phyloP scores from a whole-genome alignment of 2,888 invertebrate species.

The Nemotelus pantherinus region DNA sequence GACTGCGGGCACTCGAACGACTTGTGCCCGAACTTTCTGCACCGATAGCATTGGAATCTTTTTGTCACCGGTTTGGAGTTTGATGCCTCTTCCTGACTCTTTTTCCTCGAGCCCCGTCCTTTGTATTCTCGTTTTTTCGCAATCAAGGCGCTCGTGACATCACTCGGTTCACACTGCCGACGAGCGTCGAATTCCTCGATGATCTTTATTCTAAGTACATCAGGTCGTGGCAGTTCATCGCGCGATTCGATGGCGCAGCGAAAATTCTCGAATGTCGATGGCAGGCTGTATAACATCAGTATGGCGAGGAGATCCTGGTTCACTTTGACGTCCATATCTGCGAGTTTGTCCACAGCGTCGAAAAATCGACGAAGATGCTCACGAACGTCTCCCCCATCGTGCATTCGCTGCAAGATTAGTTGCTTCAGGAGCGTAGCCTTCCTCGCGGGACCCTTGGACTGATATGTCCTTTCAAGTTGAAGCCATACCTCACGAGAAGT shows the following conservation, averaged over 20 bases:
- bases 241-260: conserved; percentile 57
- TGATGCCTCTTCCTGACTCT: no score
- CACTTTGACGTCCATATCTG: conserved; percentile 54
- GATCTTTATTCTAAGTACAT: conserved; percentile 56
- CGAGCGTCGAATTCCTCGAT: conserved; percentile 54
- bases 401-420: conserved; percentile 56
- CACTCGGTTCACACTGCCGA: no score
- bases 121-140: no score
- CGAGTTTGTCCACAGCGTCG: conserved; percentile 57
- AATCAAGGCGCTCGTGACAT: no score
- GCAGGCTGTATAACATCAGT: conserved; percentile 57
- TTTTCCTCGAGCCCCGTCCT: no score
- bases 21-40: no score
- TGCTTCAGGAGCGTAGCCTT: conserved; percentile 60
- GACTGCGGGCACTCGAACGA: no score
- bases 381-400: conserved; percentile 55
- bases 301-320: conserved; percentile 55
- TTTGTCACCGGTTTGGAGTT: no score
- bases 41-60: no score
- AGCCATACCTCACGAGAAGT: conserved; percentile 58
- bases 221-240: conserved; percentile 55
- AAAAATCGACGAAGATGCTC: conserved; percentile 56
- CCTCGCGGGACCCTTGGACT: conserved; percentile 59
- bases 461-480: conserved; percentile 56
- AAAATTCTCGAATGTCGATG: conserved; percentile 55